Evolutionary conservation across 2,113 vertebrate species (phyloP).

Genomic region (Nothocercus julius): DNA sequence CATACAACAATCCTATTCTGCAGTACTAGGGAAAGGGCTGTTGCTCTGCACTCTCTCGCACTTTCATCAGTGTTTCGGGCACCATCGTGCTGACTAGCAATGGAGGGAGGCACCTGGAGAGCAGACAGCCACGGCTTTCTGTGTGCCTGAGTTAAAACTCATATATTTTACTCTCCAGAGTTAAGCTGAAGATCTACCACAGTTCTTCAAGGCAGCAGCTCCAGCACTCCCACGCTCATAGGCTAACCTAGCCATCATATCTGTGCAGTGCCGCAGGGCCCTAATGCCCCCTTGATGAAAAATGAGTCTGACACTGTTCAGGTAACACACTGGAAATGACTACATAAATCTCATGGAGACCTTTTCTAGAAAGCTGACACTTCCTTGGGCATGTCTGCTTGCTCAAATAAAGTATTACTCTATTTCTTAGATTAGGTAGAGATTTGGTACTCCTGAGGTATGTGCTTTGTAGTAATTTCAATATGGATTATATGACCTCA

Average conservation of each 20-base stretch:
- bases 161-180: background rate
- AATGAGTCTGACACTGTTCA: background rate
- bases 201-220: background rate
- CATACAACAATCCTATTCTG: background rate
- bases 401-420: background rate
- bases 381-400: rapidly evolving
- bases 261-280: background rate
- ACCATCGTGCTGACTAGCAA: background rate
- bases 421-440: background rate
- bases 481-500: background rate
- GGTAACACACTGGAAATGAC: background rate
- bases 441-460: background rate
- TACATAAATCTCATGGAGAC: background rate
- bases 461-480: background rate
- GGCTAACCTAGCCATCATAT: background rate
- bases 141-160: background rate
- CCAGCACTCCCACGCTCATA: background rate
- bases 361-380: background rate
- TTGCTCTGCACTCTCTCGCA: background rate
- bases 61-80: background rate
- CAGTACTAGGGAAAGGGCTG: background rate
- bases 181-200: background rate
- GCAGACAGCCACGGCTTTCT: background rate
- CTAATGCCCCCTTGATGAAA: background rate
- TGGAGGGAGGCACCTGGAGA: background rate